Conservation (phyloP, 2,888 invertebrate genomes). For the Cordilura impudica region DNA sequence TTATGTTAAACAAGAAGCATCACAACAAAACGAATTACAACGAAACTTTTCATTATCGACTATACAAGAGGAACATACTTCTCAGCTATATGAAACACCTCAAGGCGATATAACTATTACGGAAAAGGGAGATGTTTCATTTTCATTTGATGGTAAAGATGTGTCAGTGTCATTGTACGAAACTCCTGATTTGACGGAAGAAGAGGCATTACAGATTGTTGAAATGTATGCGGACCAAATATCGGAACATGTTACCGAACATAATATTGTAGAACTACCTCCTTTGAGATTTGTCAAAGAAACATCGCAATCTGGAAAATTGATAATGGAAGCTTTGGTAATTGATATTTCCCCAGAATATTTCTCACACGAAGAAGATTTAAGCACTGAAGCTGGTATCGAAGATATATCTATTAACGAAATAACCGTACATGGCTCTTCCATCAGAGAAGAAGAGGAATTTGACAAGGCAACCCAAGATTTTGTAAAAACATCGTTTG, state of each 20-base stretch:
- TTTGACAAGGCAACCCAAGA: constrained; percentile 79
- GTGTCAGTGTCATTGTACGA: constrained; percentile 94
- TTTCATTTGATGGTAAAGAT: constrained; percentile 94
- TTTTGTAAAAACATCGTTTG: constrained; percentile 74
- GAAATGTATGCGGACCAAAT: constrained; percentile 97
- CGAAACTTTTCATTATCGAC: constrained; percentile 92
- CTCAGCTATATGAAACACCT: constrained; percentile 91
- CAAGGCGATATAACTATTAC: constrained; percentile 88
- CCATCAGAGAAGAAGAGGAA: constrained; percentile 78
- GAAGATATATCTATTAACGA: constrained; percentile 91
- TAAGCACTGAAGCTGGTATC: constrained; percentile 90
- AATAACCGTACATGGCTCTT: constrained; percentile 82
- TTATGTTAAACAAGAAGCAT: constrained; percentile 78
- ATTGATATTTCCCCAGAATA: constrained; percentile 93
- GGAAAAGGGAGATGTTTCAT: constrained; percentile 91
- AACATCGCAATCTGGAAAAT: constrained; percentile 91
- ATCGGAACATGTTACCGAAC: constrained; percentile 91
- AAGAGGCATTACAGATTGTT: constrained; percentile 93
- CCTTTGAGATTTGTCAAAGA: constrained; percentile 93
- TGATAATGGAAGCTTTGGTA: constrained; percentile 93
- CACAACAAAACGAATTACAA: constrained; percentile 79
- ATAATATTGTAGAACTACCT: constrained; percentile 91
- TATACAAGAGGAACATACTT: constrained; percentile 93
- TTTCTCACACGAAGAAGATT: constrained; percentile 87
- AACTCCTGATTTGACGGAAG: constrained; percentile 94